These are phyloP conservation scores for Timandra comae DNA, from an alignment of 2,888 invertebrate species.

Conservation along the genomic window DNA sequence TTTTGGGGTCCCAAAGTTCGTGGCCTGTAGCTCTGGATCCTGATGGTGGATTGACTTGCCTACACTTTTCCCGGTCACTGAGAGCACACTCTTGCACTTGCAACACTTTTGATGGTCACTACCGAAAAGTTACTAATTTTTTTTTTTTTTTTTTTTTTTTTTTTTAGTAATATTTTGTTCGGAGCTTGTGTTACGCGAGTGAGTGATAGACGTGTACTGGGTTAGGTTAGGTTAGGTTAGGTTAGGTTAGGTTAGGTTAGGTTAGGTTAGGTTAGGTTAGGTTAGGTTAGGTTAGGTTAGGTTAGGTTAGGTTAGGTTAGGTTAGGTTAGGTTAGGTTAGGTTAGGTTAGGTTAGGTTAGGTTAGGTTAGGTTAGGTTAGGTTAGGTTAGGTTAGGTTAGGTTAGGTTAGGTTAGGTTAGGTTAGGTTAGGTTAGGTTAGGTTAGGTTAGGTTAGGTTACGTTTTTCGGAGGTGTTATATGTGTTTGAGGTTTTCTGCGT, in stretches of 20 bases:
- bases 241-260: conserved; percentile 13
- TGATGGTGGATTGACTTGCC: too few relatives aligned
- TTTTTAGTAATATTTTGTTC: too few relatives aligned
- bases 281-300: conserved; percentile 11
- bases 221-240: conserved; percentile 14
- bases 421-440: conserved; percentile 2
- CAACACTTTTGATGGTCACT: too few relatives aligned
- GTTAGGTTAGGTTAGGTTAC: conserved; percentile 8
- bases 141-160: conserved; percentile 13
- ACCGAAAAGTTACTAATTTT: conserved; percentile 5
- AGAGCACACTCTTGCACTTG: too few relatives aligned
- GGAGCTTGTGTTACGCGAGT: too few relatives aligned
- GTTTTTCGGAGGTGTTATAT: too few relatives aligned
- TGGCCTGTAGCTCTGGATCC: too few relatives aligned
- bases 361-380: neutral
- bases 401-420: conserved; percentile 2
- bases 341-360: neutral
- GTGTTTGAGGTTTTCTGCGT: too few relatives aligned
- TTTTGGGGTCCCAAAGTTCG: too few relatives aligned
- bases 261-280: conserved; percentile 13
- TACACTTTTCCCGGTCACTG: too few relatives aligned
- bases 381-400: conserved; percentile 3
- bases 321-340: conserved; percentile 6
- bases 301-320: conserved; percentile 16
- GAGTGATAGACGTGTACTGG: too few relatives aligned